Conservation (phyloP, 2,113 vertebrate genomes). For the Eurystomus gularis region DNA sequence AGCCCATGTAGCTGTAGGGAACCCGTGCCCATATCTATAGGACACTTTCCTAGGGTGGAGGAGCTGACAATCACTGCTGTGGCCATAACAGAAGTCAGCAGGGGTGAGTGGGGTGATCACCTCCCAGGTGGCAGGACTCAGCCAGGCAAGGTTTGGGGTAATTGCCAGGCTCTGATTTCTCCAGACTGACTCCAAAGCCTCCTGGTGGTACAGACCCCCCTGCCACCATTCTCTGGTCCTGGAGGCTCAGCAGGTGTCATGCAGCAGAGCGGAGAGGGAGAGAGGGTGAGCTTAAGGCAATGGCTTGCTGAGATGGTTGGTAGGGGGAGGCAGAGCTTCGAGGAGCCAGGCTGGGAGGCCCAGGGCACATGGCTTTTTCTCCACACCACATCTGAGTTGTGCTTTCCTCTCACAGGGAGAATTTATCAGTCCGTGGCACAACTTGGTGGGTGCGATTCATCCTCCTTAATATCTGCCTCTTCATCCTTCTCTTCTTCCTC, state of each 20-base stretch:
- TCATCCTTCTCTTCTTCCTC: conserved; percentile 96
- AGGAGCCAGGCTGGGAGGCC: neutral
- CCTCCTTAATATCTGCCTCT: conserved; percentile 91
- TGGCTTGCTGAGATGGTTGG: neutral
- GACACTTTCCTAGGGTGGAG: neutral
- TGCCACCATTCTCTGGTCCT: neutral
- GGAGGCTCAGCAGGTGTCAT: neutral
- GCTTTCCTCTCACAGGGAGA: conserved; percentile 82
- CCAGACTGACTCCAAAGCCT: neutral
- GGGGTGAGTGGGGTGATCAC: neutral
- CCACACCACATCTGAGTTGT: neutral
- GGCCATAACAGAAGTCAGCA: neutral
- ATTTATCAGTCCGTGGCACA: conserved; percentile 88
- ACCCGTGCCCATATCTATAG: neutral
- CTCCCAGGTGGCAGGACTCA: neutral
- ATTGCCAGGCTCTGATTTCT: neutral
- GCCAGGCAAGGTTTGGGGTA: neutral
- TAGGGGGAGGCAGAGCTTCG: neutral
- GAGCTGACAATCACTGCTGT: neutral
- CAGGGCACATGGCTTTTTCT: neutral
- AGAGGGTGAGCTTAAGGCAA: neutral
- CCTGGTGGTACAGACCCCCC: neutral
- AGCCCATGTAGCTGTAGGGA: neutral
- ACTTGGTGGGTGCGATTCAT: conserved; percentile 92
- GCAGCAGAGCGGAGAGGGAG: rapidly evolving